Base-by-base conservation (phyloP, 2,797 vertebrate species). In the Antrozous pallidus region DNA sequence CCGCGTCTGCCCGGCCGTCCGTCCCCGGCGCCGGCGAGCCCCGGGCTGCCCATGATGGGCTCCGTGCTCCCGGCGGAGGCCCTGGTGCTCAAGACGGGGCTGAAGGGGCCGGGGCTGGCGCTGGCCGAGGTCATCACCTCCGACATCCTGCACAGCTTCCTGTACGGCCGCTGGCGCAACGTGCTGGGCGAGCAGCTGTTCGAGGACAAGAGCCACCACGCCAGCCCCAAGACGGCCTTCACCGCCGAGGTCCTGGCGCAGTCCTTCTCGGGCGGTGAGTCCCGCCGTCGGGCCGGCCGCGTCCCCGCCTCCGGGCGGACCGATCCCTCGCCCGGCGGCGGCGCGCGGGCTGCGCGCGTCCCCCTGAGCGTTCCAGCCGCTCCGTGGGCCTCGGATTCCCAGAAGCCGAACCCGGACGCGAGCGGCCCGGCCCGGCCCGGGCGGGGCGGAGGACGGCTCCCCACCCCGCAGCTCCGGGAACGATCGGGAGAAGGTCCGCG, bases 41-140 rank as follows among this genome's bases (percentile, higher is more conserved):
- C 86, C 38, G 65, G 82, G 96, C 96, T 20, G 96, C 97, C 97
- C 95, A 98, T 97, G 98, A 99, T 99, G 99, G 99, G 99, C 97
- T 99, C 99, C 20, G 99, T 99, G 97, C 98, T 99, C 91, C 99
- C 99, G 88, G 98, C 99, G 8, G 99, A 99, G 93, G 98, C 99
- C 69, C 96, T 99, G 98, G 98, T 98, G 95, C 98, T 99, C 73
- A 99, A 99, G 98, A 98, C 99, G 38, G 99, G 99, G 97, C 98
- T 99, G 97, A 99, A 99, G 97, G 98, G 98, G 73, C 99, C 98
- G 93, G 98, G 98, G 80, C 98, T 99, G 78, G 98, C 99, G 65
- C 98, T 99, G 98, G 99, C 99, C 16, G 99, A 99, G 96, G 99
- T 99, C 97, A 99, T 99, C 99, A 99, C 99, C 95, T 99, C 99